Percentiles rank a stretch among this genome's conserved stretches.
phyloP scores from a whole-genome alignment of 2,113 vertebrate genomes.

The Rhinoderma darwinii region DNA sequence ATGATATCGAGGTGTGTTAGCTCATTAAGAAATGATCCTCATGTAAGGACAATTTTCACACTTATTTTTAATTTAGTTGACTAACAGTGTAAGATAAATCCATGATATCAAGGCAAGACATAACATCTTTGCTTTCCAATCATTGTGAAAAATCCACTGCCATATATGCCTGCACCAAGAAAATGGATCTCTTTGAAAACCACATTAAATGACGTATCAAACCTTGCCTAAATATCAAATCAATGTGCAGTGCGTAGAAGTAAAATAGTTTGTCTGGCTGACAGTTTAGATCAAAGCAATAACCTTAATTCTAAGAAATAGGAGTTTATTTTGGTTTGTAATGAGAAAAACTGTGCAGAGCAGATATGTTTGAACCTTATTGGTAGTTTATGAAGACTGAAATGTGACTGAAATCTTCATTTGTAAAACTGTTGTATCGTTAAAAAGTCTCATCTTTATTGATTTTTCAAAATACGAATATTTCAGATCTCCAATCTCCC shows the following conservation, averaged over 20 bases:
- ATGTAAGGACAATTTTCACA: not conserved
- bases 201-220: slow-evolving; percentile 1
- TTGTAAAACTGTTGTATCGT: too few species aligned
- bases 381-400: too few species aligned
- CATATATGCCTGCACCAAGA: not conserved
- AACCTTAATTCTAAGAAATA: not conserved
- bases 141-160: not conserved
- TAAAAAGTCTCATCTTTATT: too few species aligned
- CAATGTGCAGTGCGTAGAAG: not conserved
- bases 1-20: too few species aligned
- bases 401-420: too few species aligned
- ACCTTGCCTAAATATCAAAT: slow-evolving; percentile 13
- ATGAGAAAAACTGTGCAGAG: not conserved
- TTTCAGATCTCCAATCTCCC: too few species aligned
- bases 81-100: not conserved
- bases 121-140: not conserved
- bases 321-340: not conserved
- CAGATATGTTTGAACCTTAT: not conserved
- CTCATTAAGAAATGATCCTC: not conserved
- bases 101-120: not conserved
- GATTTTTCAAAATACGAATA: too few species aligned
- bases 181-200: not conserved
- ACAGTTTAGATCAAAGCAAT: slow-evolving; percentile 13
- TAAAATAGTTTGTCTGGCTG: not conserved
- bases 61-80: not conserved